A percentile compares a stretch with the other conserved stretches of the same genome.
These are phyloP conservation scores for Uropetala carovei DNA, from an alignment of 2,888 invertebrate species.

Conservation along the genomic window DNA sequence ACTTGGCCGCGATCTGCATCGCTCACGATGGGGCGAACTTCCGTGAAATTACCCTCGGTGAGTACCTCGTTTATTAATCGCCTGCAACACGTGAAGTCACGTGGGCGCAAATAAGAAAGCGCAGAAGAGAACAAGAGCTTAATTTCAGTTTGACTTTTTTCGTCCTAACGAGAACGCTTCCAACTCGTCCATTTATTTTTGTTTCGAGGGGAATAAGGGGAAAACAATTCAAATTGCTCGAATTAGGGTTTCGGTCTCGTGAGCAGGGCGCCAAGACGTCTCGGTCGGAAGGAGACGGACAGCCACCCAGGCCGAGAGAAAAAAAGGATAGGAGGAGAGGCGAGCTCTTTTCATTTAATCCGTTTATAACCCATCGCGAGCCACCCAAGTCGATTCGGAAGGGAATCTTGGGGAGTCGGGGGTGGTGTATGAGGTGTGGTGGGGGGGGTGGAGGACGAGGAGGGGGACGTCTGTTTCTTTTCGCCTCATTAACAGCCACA, in stretches of 20 bases:
- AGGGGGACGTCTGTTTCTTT: conserved; percentile 3
- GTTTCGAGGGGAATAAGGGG: neutral
- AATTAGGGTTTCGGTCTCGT: conserved; percentile 21
- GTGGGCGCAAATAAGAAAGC: too few species aligned
- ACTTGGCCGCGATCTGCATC: neutral
- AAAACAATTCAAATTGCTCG: conserved; percentile 1
- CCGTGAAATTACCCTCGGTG: conserved; percentile 43
- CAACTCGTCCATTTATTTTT: too few species aligned
- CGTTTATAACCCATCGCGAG: conserved; percentile 57
- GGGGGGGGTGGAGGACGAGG: neutral
- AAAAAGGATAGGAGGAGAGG: neutral
- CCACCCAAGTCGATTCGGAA: conserved; percentile 55
- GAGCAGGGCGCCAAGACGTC: conserved; percentile 1
- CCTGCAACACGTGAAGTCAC: too few species aligned
- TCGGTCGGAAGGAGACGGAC: neutral
- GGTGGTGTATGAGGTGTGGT: neutral
- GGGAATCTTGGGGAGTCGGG: neutral
- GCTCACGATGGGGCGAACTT: conserved; percentile 30
- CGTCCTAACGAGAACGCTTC: too few species aligned
- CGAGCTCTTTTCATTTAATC: conserved; percentile 52
- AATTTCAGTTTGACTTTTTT: too few species aligned
- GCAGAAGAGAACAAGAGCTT: too few species aligned
- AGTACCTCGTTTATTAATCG: neutral
- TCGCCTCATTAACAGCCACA: conserved; percentile 46
- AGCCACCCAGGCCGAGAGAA: too few species aligned